These are phyloP conservation scores for Notospermus geniculatus DNA, from an alignment of 1,140 invertebrate species.

Conservation along the genomic window DNA sequence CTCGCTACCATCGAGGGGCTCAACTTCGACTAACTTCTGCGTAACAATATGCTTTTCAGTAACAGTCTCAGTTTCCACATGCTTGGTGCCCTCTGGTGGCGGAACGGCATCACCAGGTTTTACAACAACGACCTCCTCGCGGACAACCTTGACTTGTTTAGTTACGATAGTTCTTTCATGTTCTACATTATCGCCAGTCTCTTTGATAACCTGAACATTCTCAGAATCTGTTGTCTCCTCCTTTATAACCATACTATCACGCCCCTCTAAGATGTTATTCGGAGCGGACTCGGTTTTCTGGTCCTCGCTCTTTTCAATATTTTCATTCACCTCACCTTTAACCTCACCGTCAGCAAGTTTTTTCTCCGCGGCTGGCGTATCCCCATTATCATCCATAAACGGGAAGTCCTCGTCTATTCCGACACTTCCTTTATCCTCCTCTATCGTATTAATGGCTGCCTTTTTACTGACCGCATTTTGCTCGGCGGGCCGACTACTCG, in stretches of 20 bases:
- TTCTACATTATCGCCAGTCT: constrained; percentile 11
- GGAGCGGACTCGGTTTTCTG: background rate
- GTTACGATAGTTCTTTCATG: constrained; percentile 6
- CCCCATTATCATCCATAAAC: constrained; percentile 6
- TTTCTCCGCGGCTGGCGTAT: constrained; percentile 2
- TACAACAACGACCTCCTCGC: background rate
- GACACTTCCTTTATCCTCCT: background rate
- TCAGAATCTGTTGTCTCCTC: background rate
- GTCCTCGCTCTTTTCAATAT: background rate
- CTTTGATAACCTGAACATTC: background rate
- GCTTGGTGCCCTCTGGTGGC: too few species aligned
- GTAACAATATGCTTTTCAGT: too few species aligned
- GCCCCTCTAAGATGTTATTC: background rate
- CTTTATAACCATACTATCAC: background rate
- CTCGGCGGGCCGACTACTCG: background rate
- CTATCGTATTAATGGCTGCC: background rate
- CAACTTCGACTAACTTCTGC: too few species aligned
- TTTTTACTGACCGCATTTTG: constrained; percentile 8
- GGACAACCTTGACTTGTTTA: background rate
- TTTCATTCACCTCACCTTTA: background rate
- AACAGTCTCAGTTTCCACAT: too few species aligned
- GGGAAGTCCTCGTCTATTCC: constrained; percentile 7
- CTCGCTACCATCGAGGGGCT: too few species aligned
- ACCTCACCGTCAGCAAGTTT: background rate
- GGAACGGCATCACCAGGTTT: constrained; percentile 1